phyloP scores from a whole-genome alignment of 1,140 invertebrate genomes.

The Ooceraea biroi region DNA sequence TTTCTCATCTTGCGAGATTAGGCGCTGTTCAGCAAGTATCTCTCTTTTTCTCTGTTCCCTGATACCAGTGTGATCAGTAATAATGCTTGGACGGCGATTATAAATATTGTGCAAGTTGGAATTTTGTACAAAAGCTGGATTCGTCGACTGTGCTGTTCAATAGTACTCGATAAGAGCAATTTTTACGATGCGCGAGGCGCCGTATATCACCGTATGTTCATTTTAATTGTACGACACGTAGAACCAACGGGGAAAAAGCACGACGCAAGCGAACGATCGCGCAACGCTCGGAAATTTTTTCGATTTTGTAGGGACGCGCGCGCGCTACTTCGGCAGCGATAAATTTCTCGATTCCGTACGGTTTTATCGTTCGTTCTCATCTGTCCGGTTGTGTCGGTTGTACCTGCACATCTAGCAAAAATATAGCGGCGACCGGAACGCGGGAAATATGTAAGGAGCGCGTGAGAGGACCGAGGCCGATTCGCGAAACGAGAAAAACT shows the following conservation, averaged over 20 bases:
- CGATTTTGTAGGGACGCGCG: conserved; percentile 22
- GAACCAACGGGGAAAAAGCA: conserved; percentile 32
- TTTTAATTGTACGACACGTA: conserved; percentile 44
- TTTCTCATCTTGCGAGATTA: not conserved
- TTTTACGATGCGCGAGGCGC: not conserved
- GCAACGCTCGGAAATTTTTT: conserved; percentile 38
- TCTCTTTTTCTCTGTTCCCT: not conserved
- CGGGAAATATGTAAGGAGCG: conserved; percentile 48
- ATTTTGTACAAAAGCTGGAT: not conserved
- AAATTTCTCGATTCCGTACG: conserved; percentile 48
- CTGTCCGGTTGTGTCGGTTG: conserved; percentile 51
- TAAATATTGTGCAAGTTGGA: conserved; percentile 11
- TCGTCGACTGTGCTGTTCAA: too few relatives aligned
- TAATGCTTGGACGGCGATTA: conserved; percentile 18
- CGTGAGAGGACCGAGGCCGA: conserved; percentile 22
- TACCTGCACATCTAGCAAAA: conserved; percentile 28
- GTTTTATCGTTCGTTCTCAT: conserved; percentile 58
- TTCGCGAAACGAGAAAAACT: conserved; percentile 59
- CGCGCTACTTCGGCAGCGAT: conserved; percentile 44
- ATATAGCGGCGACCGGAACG: conserved; percentile 35
- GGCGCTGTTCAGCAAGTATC: not conserved
- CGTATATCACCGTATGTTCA: conserved; percentile 39
- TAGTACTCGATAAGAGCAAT: too few relatives aligned
- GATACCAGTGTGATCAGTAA: too few relatives aligned
- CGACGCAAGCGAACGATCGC: conserved; percentile 13